Base-by-base conservation (phyloP, 2,888 invertebrate species). In the Andrena marginata region DNA sequence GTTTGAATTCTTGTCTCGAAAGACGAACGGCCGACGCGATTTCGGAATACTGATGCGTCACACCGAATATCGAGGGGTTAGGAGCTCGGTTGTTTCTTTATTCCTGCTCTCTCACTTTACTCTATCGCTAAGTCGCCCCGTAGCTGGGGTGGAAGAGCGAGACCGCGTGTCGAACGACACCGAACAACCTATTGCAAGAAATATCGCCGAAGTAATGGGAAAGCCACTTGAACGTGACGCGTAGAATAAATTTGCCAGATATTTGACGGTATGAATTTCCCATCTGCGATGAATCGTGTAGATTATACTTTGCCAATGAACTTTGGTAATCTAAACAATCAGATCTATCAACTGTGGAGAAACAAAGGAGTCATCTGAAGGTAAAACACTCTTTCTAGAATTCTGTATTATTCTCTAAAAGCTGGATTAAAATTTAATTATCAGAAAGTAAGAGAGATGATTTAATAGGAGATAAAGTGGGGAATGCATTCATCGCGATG, bases 1-100 rank as follows among this genome's bases (percentile, higher is more conserved):
- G 91, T 92, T 92, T 87, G 92, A 91, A 93, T 93, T 93, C 93
- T 89, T 88, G 89, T 90, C 89, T 79, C 80, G 87, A 80, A 89
- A 92, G 93, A 93, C 91, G 91, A 90, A 92, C 92, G 91, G 90
- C 88, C 86, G 84, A 89, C 86, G 91, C 93, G 92, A 91, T 91
- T 93, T 87, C 84, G 83, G 93, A 93, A 93, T 93, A 92, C 92
- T 91, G 92, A 93, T 93, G 91, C 82, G 80, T 80, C 79, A 88
- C 80, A n/a, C 16, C 60, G 79, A 85, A 78, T 70, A 79, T 72
- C 80, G 79, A 86, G 67, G 81, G 78, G 60, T 16, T 23, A 2
- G 75, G 63, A 59, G 29, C 49, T 13, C 26, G 48, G 63, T 82
- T 76, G 78, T 81, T 80, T 85, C 82, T 77, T 77, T 77, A 82